Base-by-base conservation (phyloP, 2,888 invertebrate species). In the Chromoteleia sp. region DNA sequence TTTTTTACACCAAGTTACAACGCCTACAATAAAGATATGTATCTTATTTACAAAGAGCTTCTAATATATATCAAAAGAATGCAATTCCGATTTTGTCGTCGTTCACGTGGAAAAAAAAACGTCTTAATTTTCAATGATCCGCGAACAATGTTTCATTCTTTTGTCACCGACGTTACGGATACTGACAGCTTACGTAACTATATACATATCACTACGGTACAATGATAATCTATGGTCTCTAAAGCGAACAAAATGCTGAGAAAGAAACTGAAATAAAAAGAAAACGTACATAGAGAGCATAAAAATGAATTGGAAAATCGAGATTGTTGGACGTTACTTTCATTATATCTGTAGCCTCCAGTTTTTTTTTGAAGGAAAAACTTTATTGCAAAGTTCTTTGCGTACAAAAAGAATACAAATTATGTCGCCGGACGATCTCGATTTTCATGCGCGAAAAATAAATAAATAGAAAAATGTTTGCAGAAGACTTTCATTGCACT, bases 31-130 rank as follows among this genome's bases (percentile, higher is more conserved):
- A 83, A 80, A 85, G 90, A 91, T 91, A 91, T 91, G 90, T 91
- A 86, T 90, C 87, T 91, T 91, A 91, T 91, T 86, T 91, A 91
- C 91, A 91, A 89, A 88, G 84, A 86, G 63, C 56, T 77, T 81
- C 75, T 59, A 70, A 75, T 81, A 81, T 82, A 50, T 83, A 75
- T 76, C 63, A 78, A 83, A 77, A 77, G 50, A 78, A 76, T 65
- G 77, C 59, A 65, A 83, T 76, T 82, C 56, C 81, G 71, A 50
- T 58, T 56, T 68, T 12, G 14, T 54, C 36, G 33, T 73, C 45
- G 39, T 29, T 73, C 67, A 19, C 17, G 29, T 39, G 48, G 25
- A 59, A 67, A 79, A 61, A 75, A 54, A 63, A 43, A 59, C 25
- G 10, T 33, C 14, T 61, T 54, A 30, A 2, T 58, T 67, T 59